Conservation (phyloP, 2,113 vertebrate species). For the Camelus bactrianus region DNA sequence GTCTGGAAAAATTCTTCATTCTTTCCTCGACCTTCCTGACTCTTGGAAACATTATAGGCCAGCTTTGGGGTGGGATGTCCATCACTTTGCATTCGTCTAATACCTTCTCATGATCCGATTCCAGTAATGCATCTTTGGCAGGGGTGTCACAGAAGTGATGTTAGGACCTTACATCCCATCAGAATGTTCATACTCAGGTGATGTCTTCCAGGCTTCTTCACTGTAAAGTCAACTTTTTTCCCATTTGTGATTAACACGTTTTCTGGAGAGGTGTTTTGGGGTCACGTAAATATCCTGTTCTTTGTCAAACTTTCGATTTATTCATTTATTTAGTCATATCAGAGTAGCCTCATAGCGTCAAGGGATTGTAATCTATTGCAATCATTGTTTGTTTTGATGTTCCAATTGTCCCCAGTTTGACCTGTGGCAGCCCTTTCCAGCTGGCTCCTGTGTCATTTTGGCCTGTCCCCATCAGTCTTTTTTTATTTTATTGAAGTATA, state of each 20-base stretch:
- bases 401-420: neutral
- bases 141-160: neutral
- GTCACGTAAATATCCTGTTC: neutral
- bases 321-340: neutral
- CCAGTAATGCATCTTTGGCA: rapidly evolving
- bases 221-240: neutral
- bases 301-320: neutral
- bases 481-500: neutral
- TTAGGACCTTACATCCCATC: neutral
- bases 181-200: too few species aligned
- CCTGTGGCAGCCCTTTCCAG: neutral
- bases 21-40: neutral
- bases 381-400: neutral
- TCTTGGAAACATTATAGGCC: neutral
- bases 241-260: neutral
- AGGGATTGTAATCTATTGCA: neutral
- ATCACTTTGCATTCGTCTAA: neutral
- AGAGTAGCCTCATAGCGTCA: neutral
- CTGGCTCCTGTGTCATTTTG: neutral
- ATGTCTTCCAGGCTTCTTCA: neutral
- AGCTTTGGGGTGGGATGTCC: neutral
- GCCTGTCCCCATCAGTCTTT: neutral
- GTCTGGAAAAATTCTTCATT: neutral
- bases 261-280: neutral
- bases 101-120: neutral